Conservation (phyloP, 1,140 invertebrate species). For the Aphaenogaster rudis region DNA sequence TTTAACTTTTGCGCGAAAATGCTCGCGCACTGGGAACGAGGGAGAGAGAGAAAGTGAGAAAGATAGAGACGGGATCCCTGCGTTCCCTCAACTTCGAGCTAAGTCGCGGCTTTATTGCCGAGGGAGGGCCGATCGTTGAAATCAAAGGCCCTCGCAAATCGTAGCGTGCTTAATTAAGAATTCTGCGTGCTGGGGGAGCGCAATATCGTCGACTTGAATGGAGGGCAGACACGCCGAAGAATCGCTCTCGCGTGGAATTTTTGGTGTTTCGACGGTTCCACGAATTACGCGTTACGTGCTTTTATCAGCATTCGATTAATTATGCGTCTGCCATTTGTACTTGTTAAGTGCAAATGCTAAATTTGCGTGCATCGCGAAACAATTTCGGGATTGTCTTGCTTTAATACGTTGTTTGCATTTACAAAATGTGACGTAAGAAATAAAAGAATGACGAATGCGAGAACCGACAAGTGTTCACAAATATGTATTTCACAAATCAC, state of each 20-base stretch:
- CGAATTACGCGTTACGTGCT: slow-evolving; percentile 30
- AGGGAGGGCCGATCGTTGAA: slow-evolving; percentile 69
- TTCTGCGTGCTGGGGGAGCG: slow-evolving; percentile 44
- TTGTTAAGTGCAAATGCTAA: slow-evolving; percentile 25
- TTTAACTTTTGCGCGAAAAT: slow-evolving; percentile 76
- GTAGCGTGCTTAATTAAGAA: slow-evolving; percentile 65
- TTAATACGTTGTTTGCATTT: slow-evolving; percentile 9
- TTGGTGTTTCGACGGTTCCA: slow-evolving; percentile 41
- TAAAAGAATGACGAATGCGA: not conserved
- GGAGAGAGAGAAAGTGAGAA: not conserved
- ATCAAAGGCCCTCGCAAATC: slow-evolving; percentile 69
- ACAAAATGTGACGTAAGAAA: slow-evolving; percentile 1
- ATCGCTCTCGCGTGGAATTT: slow-evolving; percentile 38
- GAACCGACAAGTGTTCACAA: not conserved
- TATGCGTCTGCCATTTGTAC: slow-evolving; percentile 4
- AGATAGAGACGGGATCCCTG: slow-evolving; percentile 22
- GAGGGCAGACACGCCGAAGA: not conserved
- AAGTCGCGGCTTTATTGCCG: slow-evolving; percentile 60
- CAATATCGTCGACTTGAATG: slow-evolving; percentile 44
- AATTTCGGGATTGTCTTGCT: not conserved
- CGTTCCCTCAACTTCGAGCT: slow-evolving; percentile 55
- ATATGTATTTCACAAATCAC: slow-evolving; percentile 19
- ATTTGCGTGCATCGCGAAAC: not conserved
- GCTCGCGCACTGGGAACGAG: slow-evolving; percentile 53
- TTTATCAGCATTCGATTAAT: slow-evolving; percentile 34